A percentile compares a stretch with the other conserved stretches of the same genome.
phyloP scores from a whole-genome alignment of 2,113 vertebrate genomes.

The Calyptommatus sinebrachiatus region DNA sequence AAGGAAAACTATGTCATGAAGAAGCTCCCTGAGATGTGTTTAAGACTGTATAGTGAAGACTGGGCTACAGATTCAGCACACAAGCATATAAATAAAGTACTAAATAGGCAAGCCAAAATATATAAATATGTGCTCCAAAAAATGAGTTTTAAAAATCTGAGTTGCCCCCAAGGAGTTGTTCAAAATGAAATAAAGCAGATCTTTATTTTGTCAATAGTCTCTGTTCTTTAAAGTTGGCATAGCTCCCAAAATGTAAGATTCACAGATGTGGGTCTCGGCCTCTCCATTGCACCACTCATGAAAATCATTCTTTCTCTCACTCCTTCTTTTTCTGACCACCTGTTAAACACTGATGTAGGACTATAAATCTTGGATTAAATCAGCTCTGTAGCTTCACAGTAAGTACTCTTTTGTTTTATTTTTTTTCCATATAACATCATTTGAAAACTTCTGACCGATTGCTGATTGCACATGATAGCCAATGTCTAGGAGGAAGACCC shows the following conservation, averaged over 20 bases:
- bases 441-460: conserved; percentile 41
- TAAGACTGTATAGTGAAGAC: too few species aligned
- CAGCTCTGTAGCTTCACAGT: conserved; percentile 38
- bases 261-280: not conserved
- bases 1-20: too few species aligned
- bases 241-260: not conserved
- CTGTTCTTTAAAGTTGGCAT: conserved; percentile 6
- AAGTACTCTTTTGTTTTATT: conserved; percentile 30
- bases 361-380: conserved; percentile 38
- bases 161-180: not conserved
- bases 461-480: conserved; percentile 44
- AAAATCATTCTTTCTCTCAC: conserved; percentile 5
- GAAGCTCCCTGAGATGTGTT: too few species aligned
- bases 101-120: not conserved
- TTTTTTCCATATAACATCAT: conserved; percentile 43
- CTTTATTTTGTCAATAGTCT: conserved; percentile 18
- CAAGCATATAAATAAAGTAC: not conserved
- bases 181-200: conserved; percentile 23
- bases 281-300: conserved; percentile 31
- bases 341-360: conserved; percentile 50
- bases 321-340: conserved; percentile 45
- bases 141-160: not conserved
- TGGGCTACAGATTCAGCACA: too few species aligned
- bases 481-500: conserved; percentile 58
- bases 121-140: not conserved